Conservation (phyloP, 2,113 vertebrate genomes). For the Oncorhynchus masou region DNA sequence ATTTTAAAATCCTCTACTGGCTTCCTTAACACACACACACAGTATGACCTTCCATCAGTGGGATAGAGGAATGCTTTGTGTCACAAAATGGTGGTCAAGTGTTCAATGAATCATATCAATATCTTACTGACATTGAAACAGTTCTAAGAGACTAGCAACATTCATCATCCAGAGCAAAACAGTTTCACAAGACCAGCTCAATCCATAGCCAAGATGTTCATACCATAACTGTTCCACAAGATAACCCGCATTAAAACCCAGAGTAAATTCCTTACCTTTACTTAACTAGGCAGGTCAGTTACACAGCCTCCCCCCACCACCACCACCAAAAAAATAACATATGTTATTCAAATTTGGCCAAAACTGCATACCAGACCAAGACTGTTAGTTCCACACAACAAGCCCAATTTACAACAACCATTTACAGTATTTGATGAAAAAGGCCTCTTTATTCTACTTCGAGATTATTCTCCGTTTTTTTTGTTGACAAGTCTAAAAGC, state of each 20-base stretch:
- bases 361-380: no score
- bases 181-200: neutral
- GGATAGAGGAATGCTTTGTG: neutral
- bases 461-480: neutral
- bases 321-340: no score
- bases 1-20: neutral
- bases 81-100: neutral
- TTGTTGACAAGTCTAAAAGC: conserved; percentile 43
- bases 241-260: neutral
- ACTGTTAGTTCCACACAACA: conserved; percentile 8
- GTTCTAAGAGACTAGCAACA: neutral
- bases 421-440: conserved; percentile 41
- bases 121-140: neutral
- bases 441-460: conserved; percentile 21
- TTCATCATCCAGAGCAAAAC: neutral
- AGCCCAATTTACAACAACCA: conserved; percentile 26
- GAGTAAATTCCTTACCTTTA: no score
- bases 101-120: neutral
- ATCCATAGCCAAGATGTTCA: neutral
- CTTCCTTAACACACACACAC: neutral
- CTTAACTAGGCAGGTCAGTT: no score
- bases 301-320: no score
- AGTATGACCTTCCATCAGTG: neutral
- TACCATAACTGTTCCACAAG: neutral
- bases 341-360: no score